phyloP scores from a whole-genome alignment of 2,113 vertebrate genomes.

The Xiphophorus hellerii region DNA sequence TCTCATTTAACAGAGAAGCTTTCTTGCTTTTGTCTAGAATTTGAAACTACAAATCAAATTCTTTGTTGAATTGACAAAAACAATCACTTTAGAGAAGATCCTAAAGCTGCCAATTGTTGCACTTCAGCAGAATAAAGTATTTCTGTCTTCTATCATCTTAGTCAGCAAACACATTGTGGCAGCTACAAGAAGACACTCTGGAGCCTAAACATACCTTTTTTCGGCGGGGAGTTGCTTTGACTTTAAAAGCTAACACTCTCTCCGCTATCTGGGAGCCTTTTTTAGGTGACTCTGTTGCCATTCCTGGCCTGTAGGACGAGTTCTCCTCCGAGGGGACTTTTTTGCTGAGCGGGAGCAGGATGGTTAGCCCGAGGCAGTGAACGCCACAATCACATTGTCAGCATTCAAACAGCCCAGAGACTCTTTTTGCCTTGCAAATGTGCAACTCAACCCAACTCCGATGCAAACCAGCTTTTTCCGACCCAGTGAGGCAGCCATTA shows the following conservation, averaged over 20 bases:
- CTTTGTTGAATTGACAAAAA: not conserved
- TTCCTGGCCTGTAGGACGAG: slow-evolving; percentile 15
- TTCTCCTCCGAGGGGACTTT: slow-evolving; percentile 32
- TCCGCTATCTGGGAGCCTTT: slow-evolving; percentile 14
- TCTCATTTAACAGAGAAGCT: not conserved
- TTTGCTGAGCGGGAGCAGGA: slow-evolving; percentile 59
- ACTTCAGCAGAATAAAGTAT: no score
- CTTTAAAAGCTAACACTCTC: slow-evolving; percentile 15
- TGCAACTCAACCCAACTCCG: slow-evolving; percentile 39
- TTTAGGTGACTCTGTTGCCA: slow-evolving; percentile 20
- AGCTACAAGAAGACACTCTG: slow-evolving; percentile 17
- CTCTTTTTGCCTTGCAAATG: slow-evolving; percentile 74
- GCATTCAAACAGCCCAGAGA: slow-evolving; percentile 19
- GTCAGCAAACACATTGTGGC: slow-evolving; percentile 41
- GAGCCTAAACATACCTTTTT: slow-evolving; percentile 25
- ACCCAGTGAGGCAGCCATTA: slow-evolving; percentile 28
- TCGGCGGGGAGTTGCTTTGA: slow-evolving; percentile 28
- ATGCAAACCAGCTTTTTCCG: slow-evolving; percentile 64
- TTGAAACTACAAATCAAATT: not conserved
- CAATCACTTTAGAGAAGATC: no score
- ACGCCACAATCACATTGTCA: slow-evolving; percentile 48
- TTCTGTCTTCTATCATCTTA: slow-evolving; percentile 6
- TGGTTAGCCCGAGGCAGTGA: slow-evolving; percentile 32
- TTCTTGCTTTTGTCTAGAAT: not conserved
- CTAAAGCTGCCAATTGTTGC: no score